These are phyloP conservation scores for Nymphalis polychloros DNA, from an alignment of 2,888 invertebrate genomes.

Conservation along the genomic window DNA sequence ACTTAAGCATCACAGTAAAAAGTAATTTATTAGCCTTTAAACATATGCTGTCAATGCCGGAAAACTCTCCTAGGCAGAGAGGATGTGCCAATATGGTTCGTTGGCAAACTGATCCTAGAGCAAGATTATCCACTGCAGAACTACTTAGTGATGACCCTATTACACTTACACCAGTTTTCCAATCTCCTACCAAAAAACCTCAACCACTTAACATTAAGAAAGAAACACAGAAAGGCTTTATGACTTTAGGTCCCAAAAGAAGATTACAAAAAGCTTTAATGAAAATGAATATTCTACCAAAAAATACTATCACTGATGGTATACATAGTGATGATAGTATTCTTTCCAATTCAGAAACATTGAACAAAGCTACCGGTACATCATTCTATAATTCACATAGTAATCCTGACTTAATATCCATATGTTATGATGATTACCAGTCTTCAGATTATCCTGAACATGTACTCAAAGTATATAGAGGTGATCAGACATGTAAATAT, in stretches of 20 bases:
- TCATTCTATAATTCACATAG: constrained; percentile 91
- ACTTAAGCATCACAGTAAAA: constrained; percentile 97
- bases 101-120: constrained; percentile 86
- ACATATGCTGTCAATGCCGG: constrained; percentile 85
- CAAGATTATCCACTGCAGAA: constrained; percentile 90
- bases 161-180: constrained; percentile 74
- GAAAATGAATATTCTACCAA: constrained; percentile 94
- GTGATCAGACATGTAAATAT: constrained; percentile 99
- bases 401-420: constrained; percentile 92
- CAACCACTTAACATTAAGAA: constrained; percentile 82
- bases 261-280: constrained; percentile 91
- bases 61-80: constrained; percentile 90
- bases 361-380: constrained; percentile 73
- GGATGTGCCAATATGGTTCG: constrained; percentile 85
- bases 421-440: constrained; percentile 90
- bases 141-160: constrained; percentile 78
- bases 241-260: constrained; percentile 93
- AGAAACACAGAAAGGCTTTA: constrained; percentile 89
- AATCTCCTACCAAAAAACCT: constrained; percentile 79
- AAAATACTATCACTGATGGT: constrained; percentile 88
- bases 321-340: constrained; percentile 85
- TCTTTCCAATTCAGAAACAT: constrained; percentile 81
- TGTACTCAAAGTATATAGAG: constrained; percentile 96
- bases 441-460: constrained; percentile 96
- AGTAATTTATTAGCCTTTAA: constrained; percentile 95